phyloP scores from a whole-genome alignment of 1,140 invertebrate species.

The Cyclina sinensis region DNA sequence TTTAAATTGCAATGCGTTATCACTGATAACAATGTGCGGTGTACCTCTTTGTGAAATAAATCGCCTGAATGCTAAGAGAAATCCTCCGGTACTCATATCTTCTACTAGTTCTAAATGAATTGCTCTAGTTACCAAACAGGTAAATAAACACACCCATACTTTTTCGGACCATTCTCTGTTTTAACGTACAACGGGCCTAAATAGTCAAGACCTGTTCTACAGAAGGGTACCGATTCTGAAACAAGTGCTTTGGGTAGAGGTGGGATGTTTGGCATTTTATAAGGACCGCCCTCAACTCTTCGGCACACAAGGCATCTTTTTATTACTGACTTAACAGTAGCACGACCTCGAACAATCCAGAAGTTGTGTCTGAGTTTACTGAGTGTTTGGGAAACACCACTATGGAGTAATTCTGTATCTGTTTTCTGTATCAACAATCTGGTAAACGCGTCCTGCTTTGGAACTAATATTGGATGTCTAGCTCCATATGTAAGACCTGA shows the following conservation, averaged over 20 bases:
- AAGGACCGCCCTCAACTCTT: constrained; percentile 4
- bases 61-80: constrained; percentile 11
- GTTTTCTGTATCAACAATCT: constrained; percentile 26
- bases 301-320: constrained; percentile 9
- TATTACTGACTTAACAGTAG: constrained; percentile 19
- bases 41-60: constrained; percentile 23
- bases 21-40: background rate
- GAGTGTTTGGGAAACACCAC: constrained; percentile 39
- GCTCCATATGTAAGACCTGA: background rate
- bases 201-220: constrained; percentile 12
- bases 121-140: constrained; percentile 25
- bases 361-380: background rate
- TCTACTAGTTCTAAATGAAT: constrained; percentile 1
- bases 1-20: constrained; percentile 33
- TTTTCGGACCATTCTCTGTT: constrained; percentile 1
- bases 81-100: constrained; percentile 32
- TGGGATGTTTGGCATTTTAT: constrained; percentile 22
- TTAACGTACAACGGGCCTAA: constrained; percentile 11
- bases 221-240: background rate
- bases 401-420: constrained; percentile 22
- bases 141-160: constrained; percentile 37
- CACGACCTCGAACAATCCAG: constrained; percentile 13
- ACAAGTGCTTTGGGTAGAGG: constrained; percentile 10
- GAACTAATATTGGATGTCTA: constrained; percentile 29
- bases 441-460: background rate